Evolutionary conservation across 2,797 vertebrate genomes (phyloP).

Genomic region (Acrossocheilus wenchowensis): DNA sequence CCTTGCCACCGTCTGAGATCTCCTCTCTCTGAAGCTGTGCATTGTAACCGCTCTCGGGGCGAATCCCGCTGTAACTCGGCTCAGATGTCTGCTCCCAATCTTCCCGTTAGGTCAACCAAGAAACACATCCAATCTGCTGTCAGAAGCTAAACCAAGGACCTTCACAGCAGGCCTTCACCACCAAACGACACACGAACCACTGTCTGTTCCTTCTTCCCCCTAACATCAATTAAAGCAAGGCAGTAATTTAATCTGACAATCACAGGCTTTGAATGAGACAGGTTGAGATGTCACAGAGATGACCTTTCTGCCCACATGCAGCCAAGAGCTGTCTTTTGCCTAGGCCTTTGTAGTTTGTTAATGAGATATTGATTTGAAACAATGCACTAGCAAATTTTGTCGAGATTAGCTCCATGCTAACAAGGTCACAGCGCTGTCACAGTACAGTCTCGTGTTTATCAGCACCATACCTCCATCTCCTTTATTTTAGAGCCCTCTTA

Average conservation of each 20-base stretch:
- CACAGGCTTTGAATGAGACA: constrained; percentile 85
- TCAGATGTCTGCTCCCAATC: constrained; percentile 93
- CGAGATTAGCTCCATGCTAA: constrained; percentile 86
- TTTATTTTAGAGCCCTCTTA: constrained; percentile 65
- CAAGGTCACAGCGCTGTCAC: constrained; percentile 87
- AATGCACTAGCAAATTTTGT: constrained; percentile 96
- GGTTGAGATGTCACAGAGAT: constrained; percentile 91
- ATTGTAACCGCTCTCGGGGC: constrained; percentile 52
- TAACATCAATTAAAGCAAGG: constrained; percentile 58
- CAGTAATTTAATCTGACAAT: constrained; percentile 97
- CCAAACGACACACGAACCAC: constrained; percentile 66
- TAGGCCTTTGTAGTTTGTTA: constrained; percentile 99
- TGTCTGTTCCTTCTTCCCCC: constrained; percentile 49
- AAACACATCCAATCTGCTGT: constrained; percentile 85
- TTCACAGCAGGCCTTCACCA: constrained; percentile 54
- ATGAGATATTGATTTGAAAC: constrained; percentile 99
- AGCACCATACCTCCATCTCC: constrained; percentile 64
- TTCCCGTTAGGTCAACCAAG: constrained; percentile 99
- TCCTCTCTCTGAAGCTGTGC: constrained; percentile 65
- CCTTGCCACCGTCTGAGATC: constrained; percentile 39
- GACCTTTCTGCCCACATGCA: constrained; percentile 91
- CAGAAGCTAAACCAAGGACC: constrained; percentile 60
- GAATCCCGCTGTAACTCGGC: constrained; percentile 63
- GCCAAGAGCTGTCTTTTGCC: constrained; percentile 90
- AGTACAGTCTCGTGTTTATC: constrained; percentile 82